Conservation (phyloP, 2,797 vertebrate species). For the Vireo griseus region DNA sequence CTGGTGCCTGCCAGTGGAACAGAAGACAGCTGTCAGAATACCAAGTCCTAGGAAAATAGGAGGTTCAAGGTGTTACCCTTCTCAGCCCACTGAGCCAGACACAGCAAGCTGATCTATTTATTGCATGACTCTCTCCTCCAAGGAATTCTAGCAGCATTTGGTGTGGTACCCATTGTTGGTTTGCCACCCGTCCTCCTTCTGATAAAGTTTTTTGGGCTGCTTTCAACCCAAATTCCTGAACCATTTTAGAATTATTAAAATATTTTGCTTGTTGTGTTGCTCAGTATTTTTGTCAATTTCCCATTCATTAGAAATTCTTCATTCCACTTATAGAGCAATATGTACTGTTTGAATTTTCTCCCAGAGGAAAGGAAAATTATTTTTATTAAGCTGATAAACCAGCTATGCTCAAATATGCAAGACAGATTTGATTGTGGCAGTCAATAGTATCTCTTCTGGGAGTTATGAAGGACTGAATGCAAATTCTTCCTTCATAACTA, state of each 20-base stretch:
- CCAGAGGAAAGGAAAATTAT: not conserved
- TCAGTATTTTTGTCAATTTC: not conserved
- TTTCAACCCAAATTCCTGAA: not conserved
- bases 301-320: not conserved
- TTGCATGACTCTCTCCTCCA: not conserved
- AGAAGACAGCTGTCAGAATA: not conserved
- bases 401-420: not conserved
- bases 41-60: accelerated
- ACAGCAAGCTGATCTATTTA: not conserved
- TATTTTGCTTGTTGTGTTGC: not conserved
- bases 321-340: not conserved
- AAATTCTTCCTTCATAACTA: not conserved
- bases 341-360: not conserved
- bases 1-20: not conserved
- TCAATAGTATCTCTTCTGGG: not conserved
- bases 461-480: not conserved
- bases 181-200: accelerated
- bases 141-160: not conserved
- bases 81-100: not conserved
- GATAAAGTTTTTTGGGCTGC: not conserved
- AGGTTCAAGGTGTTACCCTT: not conserved
- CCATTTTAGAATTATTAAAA: not conserved
- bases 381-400: not conserved
- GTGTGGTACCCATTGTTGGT: accelerated
- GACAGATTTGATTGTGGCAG: not conserved